Evolutionary conservation across 2,888 invertebrate species (phyloP).

Genomic region (Tridacna crocea): DNA sequence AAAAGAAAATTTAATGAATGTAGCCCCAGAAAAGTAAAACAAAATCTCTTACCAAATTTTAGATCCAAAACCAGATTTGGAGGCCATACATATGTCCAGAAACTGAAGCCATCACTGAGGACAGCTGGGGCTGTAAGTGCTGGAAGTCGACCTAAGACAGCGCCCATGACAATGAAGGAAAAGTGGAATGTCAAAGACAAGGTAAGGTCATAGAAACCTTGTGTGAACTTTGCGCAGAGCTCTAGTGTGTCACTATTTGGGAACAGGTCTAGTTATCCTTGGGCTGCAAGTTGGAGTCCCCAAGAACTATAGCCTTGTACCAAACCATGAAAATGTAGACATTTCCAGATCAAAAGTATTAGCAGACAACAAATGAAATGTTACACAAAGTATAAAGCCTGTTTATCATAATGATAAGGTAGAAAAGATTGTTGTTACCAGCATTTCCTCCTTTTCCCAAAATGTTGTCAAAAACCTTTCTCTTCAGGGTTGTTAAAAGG

Average conservation of each 20-base stretch:
- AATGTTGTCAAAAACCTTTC: neutral
- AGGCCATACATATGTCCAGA: constrained; percentile 77
- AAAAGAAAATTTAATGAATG: too few species aligned
- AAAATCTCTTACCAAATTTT: neutral
- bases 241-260: too few species aligned
- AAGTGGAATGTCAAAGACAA: constrained; percentile 74
- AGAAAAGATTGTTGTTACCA: neutral
- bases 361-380: too few species aligned
- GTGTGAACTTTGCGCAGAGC: too few species aligned
- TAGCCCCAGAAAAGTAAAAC: too few species aligned
- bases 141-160: constrained; percentile 76
- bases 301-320: too few species aligned
- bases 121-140: constrained; percentile 71
- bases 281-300: too few species aligned
- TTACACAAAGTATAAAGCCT: too few species aligned
- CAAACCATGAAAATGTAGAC: too few species aligned
- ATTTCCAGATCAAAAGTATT: too few species aligned
- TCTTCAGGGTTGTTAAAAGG: neutral
- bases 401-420: too few species aligned
- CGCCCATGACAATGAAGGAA: constrained; percentile 68
- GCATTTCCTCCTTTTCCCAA: neutral
- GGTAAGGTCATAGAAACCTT: constrained; percentile 45
- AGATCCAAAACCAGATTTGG: constrained; percentile 75
- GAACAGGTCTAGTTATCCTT: too few species aligned
- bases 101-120: constrained; percentile 64